These are phyloP conservation scores for Theocolax elegans DNA, from an alignment of 1,140 invertebrate species.

Conservation along the genomic window DNA sequence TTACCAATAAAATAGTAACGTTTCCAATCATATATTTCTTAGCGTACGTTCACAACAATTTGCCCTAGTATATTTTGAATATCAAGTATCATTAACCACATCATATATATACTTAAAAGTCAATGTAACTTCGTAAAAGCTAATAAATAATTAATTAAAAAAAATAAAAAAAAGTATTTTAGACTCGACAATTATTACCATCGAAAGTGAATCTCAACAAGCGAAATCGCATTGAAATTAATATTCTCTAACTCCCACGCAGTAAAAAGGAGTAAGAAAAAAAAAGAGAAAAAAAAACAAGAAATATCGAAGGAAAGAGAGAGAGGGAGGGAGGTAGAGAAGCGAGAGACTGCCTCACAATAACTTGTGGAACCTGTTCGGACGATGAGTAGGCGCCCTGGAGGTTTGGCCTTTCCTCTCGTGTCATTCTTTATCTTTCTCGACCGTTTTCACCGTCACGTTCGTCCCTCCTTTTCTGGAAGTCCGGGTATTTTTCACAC, in stretches of 20 bases:
- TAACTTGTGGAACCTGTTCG: conserved; percentile 40
- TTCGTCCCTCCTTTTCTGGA: not conserved
- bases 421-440: not conserved
- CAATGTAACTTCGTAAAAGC: too few relatives aligned
- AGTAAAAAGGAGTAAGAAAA: not conserved
- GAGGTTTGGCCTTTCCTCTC: not conserved
- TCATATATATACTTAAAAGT: too few relatives aligned
- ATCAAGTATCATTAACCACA: too few relatives aligned
- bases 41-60: too few relatives aligned
- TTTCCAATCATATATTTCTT: too few relatives aligned
- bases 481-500: not conserved
- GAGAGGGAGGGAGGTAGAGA: conserved; percentile 5
- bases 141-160: too few relatives aligned
- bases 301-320: not conserved
- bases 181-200: too few relatives aligned
- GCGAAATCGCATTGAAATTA: too few relatives aligned
- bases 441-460: conserved; percentile 1
- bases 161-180: too few relatives aligned
- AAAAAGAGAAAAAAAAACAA: not conserved
- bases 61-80: too few relatives aligned
- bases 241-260: not conserved
- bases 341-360: not conserved
- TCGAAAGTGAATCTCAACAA: not conserved
- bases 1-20: too few relatives aligned
- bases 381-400: conserved; percentile 25